Evolutionary conservation across 1,140 invertebrate species (phyloP).

Genomic region (Ephestia elutella): DNA sequence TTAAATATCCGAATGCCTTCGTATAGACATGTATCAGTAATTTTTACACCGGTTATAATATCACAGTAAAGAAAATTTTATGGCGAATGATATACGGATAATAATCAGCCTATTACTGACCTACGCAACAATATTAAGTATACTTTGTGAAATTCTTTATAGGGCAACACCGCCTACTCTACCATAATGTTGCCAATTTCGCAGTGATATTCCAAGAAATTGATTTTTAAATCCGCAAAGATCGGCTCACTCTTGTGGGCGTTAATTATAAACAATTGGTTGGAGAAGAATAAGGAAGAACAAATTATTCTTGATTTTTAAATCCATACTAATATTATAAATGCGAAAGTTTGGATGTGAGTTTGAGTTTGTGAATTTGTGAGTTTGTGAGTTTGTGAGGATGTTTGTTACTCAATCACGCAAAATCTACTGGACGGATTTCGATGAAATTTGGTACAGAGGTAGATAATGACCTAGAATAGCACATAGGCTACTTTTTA

Average conservation of each 20-base stretch:
- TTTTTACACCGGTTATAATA: too few relatives aligned
- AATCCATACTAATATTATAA: background rate
- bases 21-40: too few relatives aligned
- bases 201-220: constrained; percentile 11
- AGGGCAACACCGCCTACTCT: constrained; percentile 7
- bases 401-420: too few relatives aligned
- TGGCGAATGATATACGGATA: background rate
- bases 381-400: too few relatives aligned
- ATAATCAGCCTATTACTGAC: constrained; percentile 2
- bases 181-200: constrained; percentile 2
- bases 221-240: constrained; percentile 12
- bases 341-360: too few relatives aligned
- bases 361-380: too few relatives aligned
- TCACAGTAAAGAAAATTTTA: too few relatives aligned
- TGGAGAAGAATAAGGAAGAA: background rate
- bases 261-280: background rate
- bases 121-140: constrained; percentile 9
- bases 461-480: too few relatives aligned
- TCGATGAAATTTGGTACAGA: too few relatives aligned
- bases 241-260: constrained; percentile 6
- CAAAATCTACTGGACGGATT: too few relatives aligned
- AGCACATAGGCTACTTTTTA: too few relatives aligned
- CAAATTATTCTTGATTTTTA: background rate
- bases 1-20: too few relatives aligned
- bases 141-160: constrained; percentile 14